A percentile compares a stretch with the other conserved stretches of the same genome.
phyloP scores from a whole-genome alignment of 2,797 vertebrate genomes.

The Oreortyx pictus region DNA sequence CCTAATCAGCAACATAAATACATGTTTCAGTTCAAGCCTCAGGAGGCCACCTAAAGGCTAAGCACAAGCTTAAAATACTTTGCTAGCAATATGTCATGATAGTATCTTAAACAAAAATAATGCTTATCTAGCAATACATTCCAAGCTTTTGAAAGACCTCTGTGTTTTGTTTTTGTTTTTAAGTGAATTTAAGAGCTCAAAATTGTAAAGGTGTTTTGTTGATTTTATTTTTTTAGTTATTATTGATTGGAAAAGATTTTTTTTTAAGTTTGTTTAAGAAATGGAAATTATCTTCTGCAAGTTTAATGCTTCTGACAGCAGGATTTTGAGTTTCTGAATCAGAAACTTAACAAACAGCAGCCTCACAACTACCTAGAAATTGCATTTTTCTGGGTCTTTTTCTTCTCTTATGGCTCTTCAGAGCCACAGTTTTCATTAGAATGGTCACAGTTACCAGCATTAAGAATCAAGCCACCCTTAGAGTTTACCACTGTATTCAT shows the following conservation, averaged over 20 bases:
- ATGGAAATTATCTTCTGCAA: not conserved
- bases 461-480: not conserved
- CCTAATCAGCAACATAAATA: not conserved
- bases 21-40: not conserved
- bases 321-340: conserved; percentile 8
- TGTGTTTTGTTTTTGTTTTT: not conserved
- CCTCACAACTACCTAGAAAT: not conserved
- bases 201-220: not conserved
- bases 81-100: not conserved
- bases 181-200: not conserved
- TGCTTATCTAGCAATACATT: not conserved
- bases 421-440: not conserved
- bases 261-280: not conserved
- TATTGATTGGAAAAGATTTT: not conserved
- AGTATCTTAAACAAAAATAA: not conserved
- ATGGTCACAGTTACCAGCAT: not conserved
- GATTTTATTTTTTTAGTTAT: not conserved
- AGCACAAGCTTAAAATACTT: not conserved
- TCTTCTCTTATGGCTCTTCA: not conserved
- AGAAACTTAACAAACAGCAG: conserved; percentile 6
- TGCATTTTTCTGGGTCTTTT: not conserved
- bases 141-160: not conserved
- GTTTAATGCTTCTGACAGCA: not conserved
- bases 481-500: not conserved
- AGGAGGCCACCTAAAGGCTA: not conserved